Evolutionary conservation across 2,113 vertebrate species (phyloP).

Genomic region (Laterallus jamaicensis): DNA sequence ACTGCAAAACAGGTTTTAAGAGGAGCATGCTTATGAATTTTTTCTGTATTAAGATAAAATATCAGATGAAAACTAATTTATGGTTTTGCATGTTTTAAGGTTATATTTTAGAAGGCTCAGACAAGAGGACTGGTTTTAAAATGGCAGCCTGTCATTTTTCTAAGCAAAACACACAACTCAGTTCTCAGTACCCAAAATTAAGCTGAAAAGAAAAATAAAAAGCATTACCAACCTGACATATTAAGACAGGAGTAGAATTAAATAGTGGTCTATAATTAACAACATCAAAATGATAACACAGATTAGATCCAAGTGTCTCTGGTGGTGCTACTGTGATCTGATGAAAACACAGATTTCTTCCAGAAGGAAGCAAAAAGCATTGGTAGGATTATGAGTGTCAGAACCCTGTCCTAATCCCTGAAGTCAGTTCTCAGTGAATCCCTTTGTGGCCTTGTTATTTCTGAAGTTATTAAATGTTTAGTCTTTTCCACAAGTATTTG

Average conservation of each 20-base stretch:
- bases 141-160: not conserved
- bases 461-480: not conserved
- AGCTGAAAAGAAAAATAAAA: not conserved
- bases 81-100: not conserved
- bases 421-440: not conserved
- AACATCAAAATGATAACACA: not conserved
- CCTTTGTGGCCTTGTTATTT: not conserved
- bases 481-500: not conserved
- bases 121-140: not conserved
- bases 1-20: not conserved
- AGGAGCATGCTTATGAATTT: not conserved
- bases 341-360: not conserved
- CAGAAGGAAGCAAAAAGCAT: not conserved
- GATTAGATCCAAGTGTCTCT: not conserved
- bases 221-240: not conserved
- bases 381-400: not conserved
- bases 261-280: not conserved
- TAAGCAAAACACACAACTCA: not conserved
- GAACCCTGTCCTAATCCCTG: not conserved
- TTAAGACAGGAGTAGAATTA: not conserved
- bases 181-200: not conserved
- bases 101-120: not conserved
- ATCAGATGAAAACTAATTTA: not conserved
- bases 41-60: not conserved
- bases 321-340: not conserved